Conservation (phyloP, 64 coral and sea anemone species). For the Montipora efflorescens region DNA sequence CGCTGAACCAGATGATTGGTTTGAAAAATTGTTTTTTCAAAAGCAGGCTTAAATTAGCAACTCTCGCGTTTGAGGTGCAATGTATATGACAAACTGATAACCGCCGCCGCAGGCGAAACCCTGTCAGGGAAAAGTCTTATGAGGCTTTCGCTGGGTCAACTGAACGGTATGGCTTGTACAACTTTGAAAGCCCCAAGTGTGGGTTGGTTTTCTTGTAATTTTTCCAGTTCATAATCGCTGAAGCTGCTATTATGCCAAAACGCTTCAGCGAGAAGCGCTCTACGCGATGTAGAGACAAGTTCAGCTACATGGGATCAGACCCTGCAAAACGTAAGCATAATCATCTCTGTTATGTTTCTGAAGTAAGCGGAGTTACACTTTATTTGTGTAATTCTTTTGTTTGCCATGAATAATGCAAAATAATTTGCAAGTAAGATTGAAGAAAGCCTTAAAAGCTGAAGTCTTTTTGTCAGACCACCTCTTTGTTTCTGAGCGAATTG, state of each 20-base stretch:
- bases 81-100: neutral
- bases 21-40: neutral
- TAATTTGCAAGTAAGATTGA: neutral
- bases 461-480: neutral
- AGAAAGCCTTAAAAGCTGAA: neutral
- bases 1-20: neutral
- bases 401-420: neutral
- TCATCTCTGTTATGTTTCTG: neutral
- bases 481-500: too few relatives aligned
- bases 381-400: neutral
- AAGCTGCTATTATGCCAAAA: conserved; percentile 3
- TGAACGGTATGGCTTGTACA: neutral
- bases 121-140: neutral
- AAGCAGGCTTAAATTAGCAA: neutral
- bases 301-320: neutral
- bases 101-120: too few relatives aligned
- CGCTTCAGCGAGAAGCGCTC: neutral
- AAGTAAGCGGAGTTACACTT: neutral
- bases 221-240: neutral
- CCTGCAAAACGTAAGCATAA: neutral
- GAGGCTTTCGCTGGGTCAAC: neutral
- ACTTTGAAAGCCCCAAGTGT: neutral
- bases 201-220: neutral
- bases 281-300: neutral
- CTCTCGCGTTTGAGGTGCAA: neutral